Conservation (phyloP, 2,888 invertebrate species). For the Globia sparganii region DNA sequence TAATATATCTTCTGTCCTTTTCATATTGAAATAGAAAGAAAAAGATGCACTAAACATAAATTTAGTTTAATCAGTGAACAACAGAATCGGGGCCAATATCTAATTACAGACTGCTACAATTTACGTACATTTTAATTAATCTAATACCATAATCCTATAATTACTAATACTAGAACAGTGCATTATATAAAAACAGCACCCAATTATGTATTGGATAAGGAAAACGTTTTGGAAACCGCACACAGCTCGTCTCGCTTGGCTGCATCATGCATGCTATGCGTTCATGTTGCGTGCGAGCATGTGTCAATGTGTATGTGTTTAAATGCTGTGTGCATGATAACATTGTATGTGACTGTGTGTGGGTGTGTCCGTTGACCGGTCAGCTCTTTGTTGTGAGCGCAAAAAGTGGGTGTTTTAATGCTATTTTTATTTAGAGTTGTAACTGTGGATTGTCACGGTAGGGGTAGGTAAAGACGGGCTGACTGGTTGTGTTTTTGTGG, state of each 20-base stretch:
- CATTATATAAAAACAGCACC: background rate
- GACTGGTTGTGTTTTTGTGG: background rate
- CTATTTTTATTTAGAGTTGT: background rate
- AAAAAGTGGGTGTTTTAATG: conserved; percentile 14
- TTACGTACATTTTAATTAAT: background rate
- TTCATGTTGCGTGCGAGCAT: conserved; percentile 42
- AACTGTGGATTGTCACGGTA: background rate
- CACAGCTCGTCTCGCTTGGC: conserved; percentile 27
- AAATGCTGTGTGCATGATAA: background rate
- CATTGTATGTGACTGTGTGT: conserved; percentile 3
- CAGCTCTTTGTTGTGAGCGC: conserved; percentile 36
- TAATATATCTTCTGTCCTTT: too few species aligned
- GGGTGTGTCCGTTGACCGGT: conserved; percentile 63
- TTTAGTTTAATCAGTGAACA: too few species aligned
- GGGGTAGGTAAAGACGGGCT: too few species aligned
- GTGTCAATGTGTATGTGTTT: conserved; percentile 2
- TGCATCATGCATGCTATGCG: conserved; percentile 41
- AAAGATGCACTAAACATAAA: too few species aligned
- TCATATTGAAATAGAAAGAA: too few species aligned
- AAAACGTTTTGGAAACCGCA: conserved; percentile 54
- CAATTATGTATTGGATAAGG: conserved; percentile 38
- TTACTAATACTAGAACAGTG: conserved; percentile 3
- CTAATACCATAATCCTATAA: background rate
- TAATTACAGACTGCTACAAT: background rate
- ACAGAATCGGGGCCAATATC: too few species aligned